phyloP scores from a whole-genome alignment of 1,140 invertebrate genomes.

The Amphibalanus amphitrite region DNA sequence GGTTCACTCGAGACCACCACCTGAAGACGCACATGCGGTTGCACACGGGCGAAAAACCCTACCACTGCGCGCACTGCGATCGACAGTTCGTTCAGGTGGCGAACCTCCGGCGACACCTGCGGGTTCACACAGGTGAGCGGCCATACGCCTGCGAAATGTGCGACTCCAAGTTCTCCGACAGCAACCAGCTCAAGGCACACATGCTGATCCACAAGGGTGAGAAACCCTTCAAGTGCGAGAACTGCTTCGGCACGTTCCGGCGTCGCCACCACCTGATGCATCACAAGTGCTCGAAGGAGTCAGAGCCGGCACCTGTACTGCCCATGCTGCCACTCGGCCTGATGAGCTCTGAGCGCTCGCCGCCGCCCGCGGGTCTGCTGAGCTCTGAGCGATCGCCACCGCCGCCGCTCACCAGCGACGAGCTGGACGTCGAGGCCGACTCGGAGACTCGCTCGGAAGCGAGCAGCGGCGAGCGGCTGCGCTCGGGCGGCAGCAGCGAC shows the following conservation, averaged over 20 bases:
- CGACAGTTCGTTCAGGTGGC: slow-evolving; percentile 80
- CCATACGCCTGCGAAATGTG: slow-evolving; percentile 85
- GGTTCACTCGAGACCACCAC: slow-evolving; percentile 87
- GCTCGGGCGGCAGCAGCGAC: slow-evolving; percentile 21
- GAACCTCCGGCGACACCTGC: slow-evolving; percentile 75
- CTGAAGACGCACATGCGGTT: slow-evolving; percentile 81
- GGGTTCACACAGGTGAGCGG: slow-evolving; percentile 88
- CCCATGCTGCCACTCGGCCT: background rate
- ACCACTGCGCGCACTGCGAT: slow-evolving; percentile 76
- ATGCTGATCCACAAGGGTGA: slow-evolving; percentile 73
- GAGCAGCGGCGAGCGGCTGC: background rate
- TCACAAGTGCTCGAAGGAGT: slow-evolving; percentile 52
- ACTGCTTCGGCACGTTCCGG: slow-evolving; percentile 54
- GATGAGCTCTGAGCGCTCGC: background rate
- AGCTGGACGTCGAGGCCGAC: background rate
- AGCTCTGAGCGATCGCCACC: background rate
- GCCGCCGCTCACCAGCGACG: background rate
- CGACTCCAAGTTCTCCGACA: slow-evolving; percentile 74
- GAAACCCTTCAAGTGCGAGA: slow-evolving; percentile 59
- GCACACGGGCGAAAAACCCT: slow-evolving; percentile 85
- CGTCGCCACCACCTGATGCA: slow-evolving; percentile 64
- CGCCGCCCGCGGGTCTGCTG: background rate
- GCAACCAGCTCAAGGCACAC: slow-evolving; percentile 80
- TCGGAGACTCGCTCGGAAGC: background rate
- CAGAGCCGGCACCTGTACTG: slow-evolving; percentile 4